Evolutionary conservation across 2,888 invertebrate genomes (phyloP), one percentile per base, ranked within the genome.

Genomic region (Aphodius granarius): DNA sequence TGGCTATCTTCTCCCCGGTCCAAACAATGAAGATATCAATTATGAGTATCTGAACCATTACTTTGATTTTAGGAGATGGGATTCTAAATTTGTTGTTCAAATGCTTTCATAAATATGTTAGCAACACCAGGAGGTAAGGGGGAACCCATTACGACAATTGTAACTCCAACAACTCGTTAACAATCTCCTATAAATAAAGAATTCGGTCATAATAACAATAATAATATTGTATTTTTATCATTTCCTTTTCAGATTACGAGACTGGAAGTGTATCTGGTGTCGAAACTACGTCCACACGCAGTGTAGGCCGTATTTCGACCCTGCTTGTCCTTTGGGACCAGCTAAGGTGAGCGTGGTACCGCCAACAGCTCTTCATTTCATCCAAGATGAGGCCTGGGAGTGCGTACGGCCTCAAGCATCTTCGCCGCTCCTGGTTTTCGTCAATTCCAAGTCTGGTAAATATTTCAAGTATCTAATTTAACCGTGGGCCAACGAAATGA

Each of bases 201-300:
- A n/a, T n/a, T n/a, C n/a, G n/a, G n/a, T n/a, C n/a, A n/a, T n/a
- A n/a, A n/a, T n/a, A n/a, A n/a, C n/a, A n/a, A n/a, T n/a, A n/a
- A n/a, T n/a, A n/a, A n/a, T n/a, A 43, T 9, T 13, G 6, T 2
- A 43, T 43, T 3, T 4, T 65, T 65, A 9, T 65, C 65, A 64
- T 65, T 5, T 82, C n/a, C n/a, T n/a, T n/a, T n/a, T n/a, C n/a
- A 94, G 96, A 83, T 88, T 97, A 80, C 97, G 98, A 90, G 98
- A 98, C 89, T 98, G 96, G 94, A 91, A 97, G 80, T 99, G 98
- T 88, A 91, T 98, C 80, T 98, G 98, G 98, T 99, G 98, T 86
- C 92, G 96, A 76, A 92, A 93, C 21, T 95, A 95, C 82, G 96
- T 97, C 68, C 98, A 98, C 88, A 94, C 95, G n/a, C 93, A 94